A percentile compares a stretch with the other conserved stretches of the same genome.
Conservation (phyloP, 2,113 vertebrate genomes). For the Chelonoidis abingdonii region DNA sequence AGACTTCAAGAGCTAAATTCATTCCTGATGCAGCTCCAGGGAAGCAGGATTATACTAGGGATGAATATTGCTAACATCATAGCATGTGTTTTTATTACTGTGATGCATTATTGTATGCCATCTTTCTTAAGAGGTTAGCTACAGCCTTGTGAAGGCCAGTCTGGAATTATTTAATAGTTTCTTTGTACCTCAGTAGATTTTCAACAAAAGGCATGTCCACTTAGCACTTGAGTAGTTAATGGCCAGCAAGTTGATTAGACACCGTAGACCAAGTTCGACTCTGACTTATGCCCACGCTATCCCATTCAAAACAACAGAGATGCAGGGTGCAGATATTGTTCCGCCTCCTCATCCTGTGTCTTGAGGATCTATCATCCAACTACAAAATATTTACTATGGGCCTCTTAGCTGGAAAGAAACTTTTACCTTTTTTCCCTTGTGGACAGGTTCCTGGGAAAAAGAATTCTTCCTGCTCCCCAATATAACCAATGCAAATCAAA, state of each 20-base stretch:
- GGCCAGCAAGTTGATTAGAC: background rate
- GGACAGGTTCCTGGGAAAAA: background rate
- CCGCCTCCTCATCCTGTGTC: background rate
- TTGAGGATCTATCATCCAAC: background rate
- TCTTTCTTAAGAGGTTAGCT: background rate
- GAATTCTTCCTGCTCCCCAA: rapidly evolving
- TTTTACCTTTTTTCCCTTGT: background rate
- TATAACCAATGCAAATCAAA: background rate
- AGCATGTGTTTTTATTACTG: background rate
- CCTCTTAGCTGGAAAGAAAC: background rate
- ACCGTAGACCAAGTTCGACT: rapidly evolving
- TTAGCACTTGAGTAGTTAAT: background rate
- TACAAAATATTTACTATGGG: background rate
- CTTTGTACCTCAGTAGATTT: background rate
- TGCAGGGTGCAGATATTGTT: background rate
- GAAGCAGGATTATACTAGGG: background rate
- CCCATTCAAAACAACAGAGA: background rate
- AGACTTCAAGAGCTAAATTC: conserved; percentile 26
- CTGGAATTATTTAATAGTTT: background rate
- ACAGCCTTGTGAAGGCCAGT: background rate
- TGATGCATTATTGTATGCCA: background rate
- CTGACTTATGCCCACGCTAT: background rate
- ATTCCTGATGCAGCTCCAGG: background rate
- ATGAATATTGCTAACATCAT: background rate
- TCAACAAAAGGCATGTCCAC: background rate